These are phyloP conservation scores for Heliconius ethilla DNA, from an alignment of 2,888 invertebrate species.

Conservation along the genomic window DNA sequence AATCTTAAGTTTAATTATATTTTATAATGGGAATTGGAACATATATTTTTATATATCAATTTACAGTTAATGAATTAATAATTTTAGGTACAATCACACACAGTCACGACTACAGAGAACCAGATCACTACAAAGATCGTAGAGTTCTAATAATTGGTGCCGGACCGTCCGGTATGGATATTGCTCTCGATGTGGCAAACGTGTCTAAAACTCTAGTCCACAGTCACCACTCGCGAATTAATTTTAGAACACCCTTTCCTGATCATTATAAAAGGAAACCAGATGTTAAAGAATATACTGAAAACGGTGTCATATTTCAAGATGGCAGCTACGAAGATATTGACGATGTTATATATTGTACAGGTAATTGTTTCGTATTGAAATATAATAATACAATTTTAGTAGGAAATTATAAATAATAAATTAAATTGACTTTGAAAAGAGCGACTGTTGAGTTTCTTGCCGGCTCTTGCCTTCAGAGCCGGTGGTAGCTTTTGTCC, in stretches of 20 bases:
- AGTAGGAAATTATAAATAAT: no score
- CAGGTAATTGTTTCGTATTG: conserved; percentile 69
- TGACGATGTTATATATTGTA: conserved; percentile 87
- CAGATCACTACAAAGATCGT: conserved; percentile 81
- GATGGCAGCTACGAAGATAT: conserved; percentile 83
- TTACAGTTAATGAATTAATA: not conserved
- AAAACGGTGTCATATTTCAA: conserved; percentile 79
- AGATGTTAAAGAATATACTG: conserved; percentile 75
- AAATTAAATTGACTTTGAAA: no score
- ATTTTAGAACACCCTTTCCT: conserved; percentile 71
- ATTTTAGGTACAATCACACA: conserved; percentile 84
- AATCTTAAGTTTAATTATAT: not conserved
- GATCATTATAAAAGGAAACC: conserved; percentile 76
- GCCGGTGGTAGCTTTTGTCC: no score
- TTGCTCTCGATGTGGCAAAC: conserved; percentile 82
- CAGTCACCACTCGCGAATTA: conserved; percentile 75
- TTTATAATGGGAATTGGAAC: not conserved
- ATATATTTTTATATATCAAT: not conserved
- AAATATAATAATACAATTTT: not conserved
- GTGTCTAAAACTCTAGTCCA: conserved; percentile 72
- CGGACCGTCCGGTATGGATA: conserved; percentile 88
- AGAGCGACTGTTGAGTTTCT: no score
- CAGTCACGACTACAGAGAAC: conserved; percentile 87
- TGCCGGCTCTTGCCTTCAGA: no score
- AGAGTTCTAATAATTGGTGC: conserved; percentile 86